These are phyloP conservation scores for Panthera leo DNA, from an alignment of 2,113 vertebrate genomes.

Conservation along the genomic window DNA sequence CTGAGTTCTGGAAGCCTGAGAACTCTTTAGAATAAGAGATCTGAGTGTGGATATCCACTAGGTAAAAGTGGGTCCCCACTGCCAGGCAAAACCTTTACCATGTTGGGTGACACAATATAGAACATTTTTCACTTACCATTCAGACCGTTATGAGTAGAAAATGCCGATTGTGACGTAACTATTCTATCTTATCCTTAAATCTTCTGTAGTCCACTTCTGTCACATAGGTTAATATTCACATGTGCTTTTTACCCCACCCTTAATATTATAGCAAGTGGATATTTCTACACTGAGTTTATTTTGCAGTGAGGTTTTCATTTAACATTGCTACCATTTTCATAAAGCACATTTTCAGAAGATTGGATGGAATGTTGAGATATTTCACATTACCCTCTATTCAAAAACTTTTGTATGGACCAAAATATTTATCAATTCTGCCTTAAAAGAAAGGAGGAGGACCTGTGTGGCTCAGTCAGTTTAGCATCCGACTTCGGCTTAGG, in stretches of 20 bases:
- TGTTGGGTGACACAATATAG: not conserved
- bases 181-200: not conserved
- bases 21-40: not conserved
- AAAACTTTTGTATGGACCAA: conserved; percentile 13
- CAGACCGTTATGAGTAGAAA: not conserved
- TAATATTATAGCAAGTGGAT: conserved; percentile 4
- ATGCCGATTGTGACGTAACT: not conserved
- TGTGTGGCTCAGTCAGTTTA: too few species aligned
- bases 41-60: not conserved
- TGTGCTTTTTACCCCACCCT: not conserved
- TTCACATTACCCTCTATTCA: not conserved
- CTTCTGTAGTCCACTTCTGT: not conserved
- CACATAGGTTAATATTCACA: not conserved
- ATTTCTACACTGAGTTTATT: conserved; percentile 21
- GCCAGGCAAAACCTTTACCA: not conserved
- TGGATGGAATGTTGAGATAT: not conserved
- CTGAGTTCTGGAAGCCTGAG: not conserved
- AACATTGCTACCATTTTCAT: conserved; percentile 13
- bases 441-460: not conserved
- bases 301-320: conserved; percentile 18
- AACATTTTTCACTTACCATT: not conserved
- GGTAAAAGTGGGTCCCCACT: not conserved
- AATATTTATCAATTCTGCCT: not conserved
- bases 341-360: not conserved
- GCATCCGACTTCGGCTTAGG: too few species aligned